Percentiles rank a stretch among this genome's conserved stretches.
Evolutionary conservation across 2,113 vertebrate species (phyloP).

Genomic region (Pristiophorus japonicus): DNA sequence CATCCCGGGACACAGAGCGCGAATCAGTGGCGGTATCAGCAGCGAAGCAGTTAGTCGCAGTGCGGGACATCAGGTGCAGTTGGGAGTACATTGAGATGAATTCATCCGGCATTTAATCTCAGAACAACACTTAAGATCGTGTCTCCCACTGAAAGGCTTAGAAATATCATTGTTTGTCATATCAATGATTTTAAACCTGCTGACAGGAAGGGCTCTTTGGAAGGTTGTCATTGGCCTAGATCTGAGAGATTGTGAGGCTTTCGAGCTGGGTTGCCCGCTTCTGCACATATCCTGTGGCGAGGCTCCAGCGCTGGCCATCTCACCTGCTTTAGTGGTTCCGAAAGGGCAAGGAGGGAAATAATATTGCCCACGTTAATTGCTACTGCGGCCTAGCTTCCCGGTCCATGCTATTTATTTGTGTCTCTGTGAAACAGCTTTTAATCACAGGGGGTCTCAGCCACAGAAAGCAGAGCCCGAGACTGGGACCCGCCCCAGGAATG

Average conservation of each 20-base stretch:
- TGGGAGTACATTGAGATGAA: neutral
- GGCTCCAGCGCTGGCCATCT: neutral
- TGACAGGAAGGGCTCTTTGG: neutral
- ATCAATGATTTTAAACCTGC: neutral
- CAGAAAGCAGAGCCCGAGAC: conserved; percentile 69
- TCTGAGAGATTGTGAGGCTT: neutral
- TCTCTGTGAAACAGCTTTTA: conserved; percentile 57
- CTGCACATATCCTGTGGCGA: too few relatives aligned
- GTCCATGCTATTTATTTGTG: conserved; percentile 42
- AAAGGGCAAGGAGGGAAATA: neutral
- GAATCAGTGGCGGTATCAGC: neutral
- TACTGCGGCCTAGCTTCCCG: neutral
- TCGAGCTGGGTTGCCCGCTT: neutral
- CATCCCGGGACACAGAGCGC: neutral
- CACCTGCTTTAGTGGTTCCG: neutral
- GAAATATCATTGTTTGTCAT: neutral
- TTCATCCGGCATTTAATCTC: neutral
- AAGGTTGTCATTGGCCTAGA: neutral
- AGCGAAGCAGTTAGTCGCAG: neutral
- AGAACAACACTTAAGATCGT: neutral
- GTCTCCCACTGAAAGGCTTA: neutral
- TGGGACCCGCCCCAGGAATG: conserved; percentile 73
- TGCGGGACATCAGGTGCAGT: too few relatives aligned
- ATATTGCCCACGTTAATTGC: neutral
- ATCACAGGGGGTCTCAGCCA: conserved; percentile 63